These are phyloP conservation scores for Pseudomyrmex pallidus DNA, from an alignment of 1,140 invertebrate genomes.

Conservation along the genomic window DNA sequence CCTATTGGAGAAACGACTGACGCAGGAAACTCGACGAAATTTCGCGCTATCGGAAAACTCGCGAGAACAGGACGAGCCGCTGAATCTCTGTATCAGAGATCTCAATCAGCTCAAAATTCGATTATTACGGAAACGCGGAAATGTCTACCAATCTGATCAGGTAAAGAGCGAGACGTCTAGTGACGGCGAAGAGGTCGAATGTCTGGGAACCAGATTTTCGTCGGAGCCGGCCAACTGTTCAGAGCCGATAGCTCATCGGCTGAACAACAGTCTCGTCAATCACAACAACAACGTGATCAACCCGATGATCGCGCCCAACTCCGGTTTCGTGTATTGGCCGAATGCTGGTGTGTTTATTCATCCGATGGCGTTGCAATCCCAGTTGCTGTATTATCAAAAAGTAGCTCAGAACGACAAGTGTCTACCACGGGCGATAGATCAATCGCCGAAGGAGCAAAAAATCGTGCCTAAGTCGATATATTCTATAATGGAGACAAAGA, in stretches of 20 bases:
- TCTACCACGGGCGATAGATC: constrained; percentile 58
- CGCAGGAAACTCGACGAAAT: constrained; percentile 86
- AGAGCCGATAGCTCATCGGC: constrained; percentile 45
- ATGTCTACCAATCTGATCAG: constrained; percentile 86
- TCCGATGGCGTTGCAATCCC: constrained; percentile 89
- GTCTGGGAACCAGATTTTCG: constrained; percentile 82
- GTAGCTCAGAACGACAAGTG: constrained; percentile 86
- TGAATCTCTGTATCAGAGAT: constrained; percentile 93
- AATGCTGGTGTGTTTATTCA: constrained; percentile 90
- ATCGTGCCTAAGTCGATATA: constrained; percentile 80
- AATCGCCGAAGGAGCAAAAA: constrained; percentile 77
- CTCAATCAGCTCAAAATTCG: constrained; percentile 88
- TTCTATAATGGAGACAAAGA: constrained; percentile 79
- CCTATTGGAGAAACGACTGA: constrained; percentile 88
- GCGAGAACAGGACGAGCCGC: constrained; percentile 88
- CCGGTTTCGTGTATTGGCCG: constrained; percentile 89
- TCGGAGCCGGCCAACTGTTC: constrained; percentile 43
- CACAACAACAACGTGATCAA: constrained; percentile 71
- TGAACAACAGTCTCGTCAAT: constrained; percentile 64
- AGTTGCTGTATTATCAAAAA: constrained; percentile 90
- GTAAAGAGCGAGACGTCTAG: constrained; percentile 86
- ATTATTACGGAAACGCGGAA: constrained; percentile 87
- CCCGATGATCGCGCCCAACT: constrained; percentile 71
- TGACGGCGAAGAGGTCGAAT: constrained; percentile 86
- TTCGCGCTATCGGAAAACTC: constrained; percentile 76